Percentiles rank a stretch among this genome's conserved stretches.
phyloP scores from a whole-genome alignment of 2,113 vertebrate species.

The Sarotherodon lohbergeri region DNA sequence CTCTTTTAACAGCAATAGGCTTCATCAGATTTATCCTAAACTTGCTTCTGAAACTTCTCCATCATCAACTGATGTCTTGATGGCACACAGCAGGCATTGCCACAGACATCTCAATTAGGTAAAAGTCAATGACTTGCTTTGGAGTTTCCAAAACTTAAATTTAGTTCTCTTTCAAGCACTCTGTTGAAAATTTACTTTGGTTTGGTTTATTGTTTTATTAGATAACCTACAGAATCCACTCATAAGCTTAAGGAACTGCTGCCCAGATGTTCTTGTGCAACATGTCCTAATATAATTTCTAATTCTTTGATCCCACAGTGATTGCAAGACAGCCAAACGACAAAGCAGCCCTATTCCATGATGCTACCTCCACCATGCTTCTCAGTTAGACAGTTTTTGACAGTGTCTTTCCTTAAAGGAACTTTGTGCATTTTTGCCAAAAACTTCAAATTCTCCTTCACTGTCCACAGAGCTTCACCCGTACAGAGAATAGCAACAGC shows the following conservation, averaged over 20 bases:
- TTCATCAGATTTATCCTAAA: background rate
- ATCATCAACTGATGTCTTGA: background rate
- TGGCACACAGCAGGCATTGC: background rate
- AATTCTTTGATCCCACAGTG: background rate
- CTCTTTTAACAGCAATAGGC: background rate
- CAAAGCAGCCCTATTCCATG: background rate
- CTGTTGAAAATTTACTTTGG: background rate
- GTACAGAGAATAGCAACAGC: background rate
- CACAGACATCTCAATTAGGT: rapidly evolving
- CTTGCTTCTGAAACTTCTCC: background rate
- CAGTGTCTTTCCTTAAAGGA: background rate
- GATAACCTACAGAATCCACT: background rate
- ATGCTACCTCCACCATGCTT: background rate
- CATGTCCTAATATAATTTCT: background rate
- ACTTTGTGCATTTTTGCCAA: background rate
- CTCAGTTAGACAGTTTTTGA: background rate
- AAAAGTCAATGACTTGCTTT: rapidly evolving
- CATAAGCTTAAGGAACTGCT: background rate
- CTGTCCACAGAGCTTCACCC: background rate
- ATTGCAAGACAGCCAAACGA: background rate
- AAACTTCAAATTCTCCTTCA: background rate
- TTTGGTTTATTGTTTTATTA: background rate
- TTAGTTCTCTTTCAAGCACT: background rate
- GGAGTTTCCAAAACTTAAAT: background rate
- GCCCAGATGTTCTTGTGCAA: background rate